phyloP scores from a whole-genome alignment of 2,888 invertebrate species.

The Spodoptera littoralis region DNA sequence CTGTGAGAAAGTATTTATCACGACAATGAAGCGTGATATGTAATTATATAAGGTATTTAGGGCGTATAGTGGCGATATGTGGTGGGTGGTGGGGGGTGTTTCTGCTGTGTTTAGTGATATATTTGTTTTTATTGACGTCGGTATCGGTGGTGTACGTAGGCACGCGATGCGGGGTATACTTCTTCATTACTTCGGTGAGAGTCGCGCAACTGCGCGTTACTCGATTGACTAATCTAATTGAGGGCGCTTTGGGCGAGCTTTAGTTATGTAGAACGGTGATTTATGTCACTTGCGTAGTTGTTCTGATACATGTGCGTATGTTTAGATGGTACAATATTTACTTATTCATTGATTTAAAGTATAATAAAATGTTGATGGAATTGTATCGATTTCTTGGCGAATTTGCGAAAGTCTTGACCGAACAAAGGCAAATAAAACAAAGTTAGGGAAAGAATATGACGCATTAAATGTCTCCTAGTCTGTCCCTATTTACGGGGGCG shows the following conservation, averaged over 20 bases:
- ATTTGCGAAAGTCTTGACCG: too few species aligned
- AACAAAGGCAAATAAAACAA: constrained; percentile 33
- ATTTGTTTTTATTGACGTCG: constrained; percentile 83
- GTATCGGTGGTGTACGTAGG: constrained; percentile 62
- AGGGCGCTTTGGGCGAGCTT: constrained; percentile 60
- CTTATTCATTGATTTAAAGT: too few species aligned
- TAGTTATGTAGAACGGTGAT: constrained; percentile 55
- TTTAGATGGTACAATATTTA: not conserved
- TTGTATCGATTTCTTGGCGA: too few species aligned
- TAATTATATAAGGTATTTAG: constrained; percentile 87
- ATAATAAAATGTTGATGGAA: too few species aligned
- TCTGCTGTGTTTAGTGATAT: constrained; percentile 73
- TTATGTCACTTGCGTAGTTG: constrained; percentile 38
- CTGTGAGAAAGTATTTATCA: constrained; percentile 89
- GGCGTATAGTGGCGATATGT: constrained; percentile 75
- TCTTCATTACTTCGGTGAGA: constrained; percentile 66
- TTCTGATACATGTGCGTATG: not conserved
- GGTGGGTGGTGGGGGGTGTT: constrained; percentile 59
- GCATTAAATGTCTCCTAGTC: constrained; percentile 34
- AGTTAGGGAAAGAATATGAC: constrained; percentile 34
- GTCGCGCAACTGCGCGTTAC: constrained; percentile 62
- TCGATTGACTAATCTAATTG: constrained; percentile 76
- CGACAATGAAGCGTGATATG: constrained; percentile 88
- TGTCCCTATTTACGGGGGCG: constrained; percentile 31
- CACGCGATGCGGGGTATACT: constrained; percentile 79